Evolutionary conservation across 1,140 invertebrate genomes (phyloP).

Genomic region (Acromyrmex heyeri): DNA sequence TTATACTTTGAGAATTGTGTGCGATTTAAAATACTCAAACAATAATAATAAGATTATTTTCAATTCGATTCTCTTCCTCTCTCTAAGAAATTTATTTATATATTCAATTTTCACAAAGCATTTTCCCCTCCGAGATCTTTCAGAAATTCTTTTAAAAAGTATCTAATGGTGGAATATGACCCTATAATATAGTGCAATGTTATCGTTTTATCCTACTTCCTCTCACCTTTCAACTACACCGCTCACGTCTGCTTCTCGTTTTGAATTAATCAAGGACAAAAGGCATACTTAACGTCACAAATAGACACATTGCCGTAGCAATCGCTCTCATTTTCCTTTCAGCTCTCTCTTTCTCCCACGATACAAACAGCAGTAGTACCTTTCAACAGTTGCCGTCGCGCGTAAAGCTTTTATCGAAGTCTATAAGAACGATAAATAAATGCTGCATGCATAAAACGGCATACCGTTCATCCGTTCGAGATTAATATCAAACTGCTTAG

Average conservation of each 20-base stretch:
- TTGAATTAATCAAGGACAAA: conserved; percentile 57
- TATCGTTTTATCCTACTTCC: neutral
- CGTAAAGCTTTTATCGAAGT: conserved; percentile 51
- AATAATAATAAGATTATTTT: neutral
- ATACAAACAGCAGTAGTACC: neutral
- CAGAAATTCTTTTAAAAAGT: neutral
- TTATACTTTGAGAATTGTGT: neutral
- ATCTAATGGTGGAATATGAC: neutral
- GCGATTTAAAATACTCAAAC: neutral
- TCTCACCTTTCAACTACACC: neutral
- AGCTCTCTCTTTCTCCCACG: conserved; percentile 29
- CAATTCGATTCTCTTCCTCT: neutral
- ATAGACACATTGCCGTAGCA: conserved; percentile 49
- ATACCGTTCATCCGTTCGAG: conserved; percentile 4
- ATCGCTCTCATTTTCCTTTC: conserved; percentile 50
- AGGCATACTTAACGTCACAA: conserved; percentile 38
- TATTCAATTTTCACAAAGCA: neutral
- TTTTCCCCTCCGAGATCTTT: neutral
- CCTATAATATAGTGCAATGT: neutral
- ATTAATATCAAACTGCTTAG: conserved; percentile 34
- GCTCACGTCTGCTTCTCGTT: conserved; percentile 12
- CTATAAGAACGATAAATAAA: conserved; percentile 51
- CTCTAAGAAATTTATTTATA: neutral
- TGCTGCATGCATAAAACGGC: conserved; percentile 30
- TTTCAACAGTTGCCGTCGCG: conserved; percentile 52